Evolutionary conservation across 2,113 vertebrate genomes (phyloP).

Genomic region (Epinephelus moara): DNA sequence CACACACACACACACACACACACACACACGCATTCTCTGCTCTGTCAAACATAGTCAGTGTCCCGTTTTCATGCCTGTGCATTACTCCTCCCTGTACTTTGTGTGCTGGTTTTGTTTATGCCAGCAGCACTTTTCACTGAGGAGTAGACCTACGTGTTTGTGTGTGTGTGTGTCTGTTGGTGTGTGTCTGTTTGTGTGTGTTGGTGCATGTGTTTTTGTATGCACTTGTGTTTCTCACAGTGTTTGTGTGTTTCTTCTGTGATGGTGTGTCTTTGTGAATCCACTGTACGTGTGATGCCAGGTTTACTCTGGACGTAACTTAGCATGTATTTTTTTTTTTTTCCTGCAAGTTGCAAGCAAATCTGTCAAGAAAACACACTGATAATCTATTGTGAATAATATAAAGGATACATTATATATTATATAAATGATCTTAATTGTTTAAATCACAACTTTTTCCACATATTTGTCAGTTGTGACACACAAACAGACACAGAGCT

Average conservation of each 20-base stretch:
- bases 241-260: conserved; percentile 2
- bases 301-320: too few relatives aligned
- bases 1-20: conserved; percentile 18
- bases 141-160: conserved; percentile 33
- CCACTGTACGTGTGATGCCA: too few relatives aligned
- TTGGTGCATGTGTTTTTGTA: conserved; percentile 3
- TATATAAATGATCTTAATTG: too few relatives aligned
- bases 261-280: neutral
- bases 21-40: conserved; percentile 31
- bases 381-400: too few relatives aligned
- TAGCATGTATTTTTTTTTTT: too few relatives aligned
- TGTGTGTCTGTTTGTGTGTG: neutral
- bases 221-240: neutral
- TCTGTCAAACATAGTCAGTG: conserved; percentile 67
- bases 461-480: too few relatives aligned
- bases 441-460: too few relatives aligned
- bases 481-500: too few relatives aligned
- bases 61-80: conserved; percentile 61
- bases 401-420: too few relatives aligned
- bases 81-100: conserved; percentile 54
- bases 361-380: too few relatives aligned
- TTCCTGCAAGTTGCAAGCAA: too few relatives aligned
- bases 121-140: conserved; percentile 67
- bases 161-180: conserved; percentile 12
- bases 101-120: conserved; percentile 73